Conservation (phyloP, 1,140 invertebrate species). For the Bombus picipes region DNA sequence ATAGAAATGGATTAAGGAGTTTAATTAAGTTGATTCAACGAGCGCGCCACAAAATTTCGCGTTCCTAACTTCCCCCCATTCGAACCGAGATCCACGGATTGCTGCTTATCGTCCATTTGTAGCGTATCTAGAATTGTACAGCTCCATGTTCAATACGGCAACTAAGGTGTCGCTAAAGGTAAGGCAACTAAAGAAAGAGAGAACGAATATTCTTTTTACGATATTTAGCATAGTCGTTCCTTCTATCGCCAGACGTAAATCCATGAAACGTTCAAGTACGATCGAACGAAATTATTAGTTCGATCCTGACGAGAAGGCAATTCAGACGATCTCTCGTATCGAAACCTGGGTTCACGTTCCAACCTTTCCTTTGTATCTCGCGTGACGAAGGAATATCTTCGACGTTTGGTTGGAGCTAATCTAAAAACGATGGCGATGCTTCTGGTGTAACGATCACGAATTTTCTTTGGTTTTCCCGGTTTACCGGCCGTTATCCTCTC, state of each 20-base stretch:
- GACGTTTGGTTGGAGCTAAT: constrained; percentile 57
- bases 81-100: constrained; percentile 9
- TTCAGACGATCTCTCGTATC: background rate
- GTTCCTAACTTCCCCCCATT: background rate
- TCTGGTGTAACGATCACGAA: constrained; percentile 51
- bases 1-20: constrained; percentile 71
- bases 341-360: constrained; percentile 8
- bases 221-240: background rate
- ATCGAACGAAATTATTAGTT: background rate
- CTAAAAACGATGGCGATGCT: constrained; percentile 57
- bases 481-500: constrained; percentile 47
- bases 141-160: background rate
- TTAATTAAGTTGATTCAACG: constrained; percentile 71
- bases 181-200: too few relatives aligned
- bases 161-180: too few relatives aligned
- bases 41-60: constrained; percentile 48
- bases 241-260: background rate
- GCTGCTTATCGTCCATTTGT: constrained; percentile 44
- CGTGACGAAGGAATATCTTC: constrained; percentile 30
- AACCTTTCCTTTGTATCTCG: constrained; percentile 18
- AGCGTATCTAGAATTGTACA: constrained; percentile 29
- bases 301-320: background rate
- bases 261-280: background rate
- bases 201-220: background rate
- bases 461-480: constrained; percentile 55